Conservation (phyloP, 1,140 invertebrate genomes). For the Babylonia areolata region DNA sequence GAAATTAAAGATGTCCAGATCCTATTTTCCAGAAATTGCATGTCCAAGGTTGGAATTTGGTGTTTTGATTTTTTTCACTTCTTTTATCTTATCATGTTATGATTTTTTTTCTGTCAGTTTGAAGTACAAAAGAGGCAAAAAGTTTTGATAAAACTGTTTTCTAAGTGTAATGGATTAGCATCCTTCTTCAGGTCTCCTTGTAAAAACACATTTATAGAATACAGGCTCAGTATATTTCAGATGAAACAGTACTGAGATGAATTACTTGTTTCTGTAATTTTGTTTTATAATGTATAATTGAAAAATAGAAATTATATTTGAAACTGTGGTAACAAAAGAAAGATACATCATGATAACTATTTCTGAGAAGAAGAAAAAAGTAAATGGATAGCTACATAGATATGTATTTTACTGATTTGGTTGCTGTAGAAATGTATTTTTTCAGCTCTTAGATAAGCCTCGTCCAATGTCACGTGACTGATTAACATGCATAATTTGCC, state of each 20-base stretch:
- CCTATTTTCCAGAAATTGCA: conserved; percentile 1
- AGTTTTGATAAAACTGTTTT: not conserved
- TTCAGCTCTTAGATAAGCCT: conserved; percentile 41
- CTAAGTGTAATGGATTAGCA: not conserved
- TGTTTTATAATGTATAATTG: not conserved
- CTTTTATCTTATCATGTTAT: conserved; percentile 28
- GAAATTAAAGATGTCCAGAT: too few species aligned
- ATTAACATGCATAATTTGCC: conserved; percentile 20
- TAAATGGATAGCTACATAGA: not conserved
- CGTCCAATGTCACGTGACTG: conserved; percentile 28
- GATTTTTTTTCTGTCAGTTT: not conserved
- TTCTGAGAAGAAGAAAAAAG: not conserved
- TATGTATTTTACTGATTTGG: not conserved
- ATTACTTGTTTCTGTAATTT: not conserved
- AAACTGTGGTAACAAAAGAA: not conserved
- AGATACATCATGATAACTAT: not conserved
- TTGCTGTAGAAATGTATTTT: conserved; percentile 22
- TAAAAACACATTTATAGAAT: not conserved
- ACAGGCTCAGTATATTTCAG: not conserved
- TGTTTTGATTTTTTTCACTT: conserved; percentile 11
- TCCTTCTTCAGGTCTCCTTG: not conserved
- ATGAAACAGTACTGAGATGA: not conserved
- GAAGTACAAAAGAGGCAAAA: not conserved
- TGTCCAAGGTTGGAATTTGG: conserved; percentile 17
- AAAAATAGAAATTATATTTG: not conserved